Conservation (phyloP, 2,888 invertebrate species). For the Calephelis perditalis region DNA sequence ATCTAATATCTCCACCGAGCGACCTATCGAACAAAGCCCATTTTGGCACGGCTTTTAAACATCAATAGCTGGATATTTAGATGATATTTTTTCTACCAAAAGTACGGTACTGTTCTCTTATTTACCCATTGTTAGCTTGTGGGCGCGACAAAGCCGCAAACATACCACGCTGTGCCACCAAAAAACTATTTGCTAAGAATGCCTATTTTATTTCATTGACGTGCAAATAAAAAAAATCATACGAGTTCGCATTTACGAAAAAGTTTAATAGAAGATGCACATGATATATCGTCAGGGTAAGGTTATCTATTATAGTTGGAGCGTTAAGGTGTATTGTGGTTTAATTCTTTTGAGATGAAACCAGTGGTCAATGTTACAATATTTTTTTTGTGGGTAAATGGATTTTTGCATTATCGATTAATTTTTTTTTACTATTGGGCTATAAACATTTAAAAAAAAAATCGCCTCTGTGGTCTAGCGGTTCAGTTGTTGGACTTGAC, state of each 20-base stretch:
- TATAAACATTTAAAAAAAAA: too few relatives aligned
- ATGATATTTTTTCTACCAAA: slow-evolving; percentile 61
- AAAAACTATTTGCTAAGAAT: slow-evolving; percentile 61
- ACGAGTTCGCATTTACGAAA: slow-evolving; percentile 38
- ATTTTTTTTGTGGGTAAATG: background rate
- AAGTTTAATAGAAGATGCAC: slow-evolving; percentile 63
- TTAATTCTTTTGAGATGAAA: slow-evolving; percentile 33
- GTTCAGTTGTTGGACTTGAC: too few relatives aligned
- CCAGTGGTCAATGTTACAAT: slow-evolving; percentile 32
- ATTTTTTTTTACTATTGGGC: too few relatives aligned
- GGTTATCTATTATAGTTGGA: slow-evolving; percentile 47
- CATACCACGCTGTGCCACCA: slow-evolving; percentile 69
- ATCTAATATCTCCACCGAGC: slow-evolving; percentile 69
- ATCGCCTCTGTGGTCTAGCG: too few relatives aligned
- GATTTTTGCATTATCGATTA: too few relatives aligned
- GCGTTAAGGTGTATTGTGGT: slow-evolving; percentile 43
- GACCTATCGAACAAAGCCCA: slow-evolving; percentile 59
- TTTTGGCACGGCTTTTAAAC: slow-evolving; percentile 75
- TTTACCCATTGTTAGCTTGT: slow-evolving; percentile 74
- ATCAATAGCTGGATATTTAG: slow-evolving; percentile 73
- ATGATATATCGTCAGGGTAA: slow-evolving; percentile 66
- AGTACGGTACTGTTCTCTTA: slow-evolving; percentile 67
- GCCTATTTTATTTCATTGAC: slow-evolving; percentile 72
- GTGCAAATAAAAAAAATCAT: slow-evolving; percentile 50
- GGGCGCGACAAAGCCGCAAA: slow-evolving; percentile 77